Base-by-base conservation (phyloP, 1,140 invertebrate species). In the Arion vulgaris region DNA sequence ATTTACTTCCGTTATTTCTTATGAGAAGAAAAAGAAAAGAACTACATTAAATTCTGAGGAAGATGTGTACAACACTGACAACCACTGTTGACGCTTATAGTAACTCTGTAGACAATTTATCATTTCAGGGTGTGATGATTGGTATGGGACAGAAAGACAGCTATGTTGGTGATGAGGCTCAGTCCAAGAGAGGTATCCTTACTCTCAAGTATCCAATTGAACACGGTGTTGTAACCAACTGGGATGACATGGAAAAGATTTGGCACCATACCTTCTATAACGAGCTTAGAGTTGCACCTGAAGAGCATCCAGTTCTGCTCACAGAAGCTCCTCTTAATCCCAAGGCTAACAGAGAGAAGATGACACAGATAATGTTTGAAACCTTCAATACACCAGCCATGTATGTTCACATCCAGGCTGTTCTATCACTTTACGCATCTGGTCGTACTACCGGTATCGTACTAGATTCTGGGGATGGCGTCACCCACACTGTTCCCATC, bases 321-420 rank as follows among this genome's bases (percentile, higher is more conserved):
- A 75, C 73, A 49, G 73, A 75, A 45, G 73, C 73, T 49, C 73
- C 73, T 1, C 45, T 75, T 2, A 75, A 75, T 45, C 73, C 73
- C 9, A 75, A 75, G 28, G 73, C 73, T 76, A 91, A 91, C 85
- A 85, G 90, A 73, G 93, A 93, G 84, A 92, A 91, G 84, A 92
- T 92, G 92, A 75, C 73, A 17, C 73, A 75, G 73, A 75, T 75
- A n/a, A 75, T 75, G 73, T 75, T 75, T 51, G 73, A 91, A 80
- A 90, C 89, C 73, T 97, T 97, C 95, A 97, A 97, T 94, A 95
- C 95, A 66, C 96, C 96, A 0, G 96, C 96, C 96, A 98, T 91
- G 97, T 96, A 86, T 96, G 98, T 71, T 94, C 98, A 72, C 97
- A 75, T 75, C 23, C 73, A 75, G 26, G 73, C 73, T 75, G 73